phyloP scores from a whole-genome alignment of 2,888 invertebrate species.

The Conops quadrifasciatus region DNA sequence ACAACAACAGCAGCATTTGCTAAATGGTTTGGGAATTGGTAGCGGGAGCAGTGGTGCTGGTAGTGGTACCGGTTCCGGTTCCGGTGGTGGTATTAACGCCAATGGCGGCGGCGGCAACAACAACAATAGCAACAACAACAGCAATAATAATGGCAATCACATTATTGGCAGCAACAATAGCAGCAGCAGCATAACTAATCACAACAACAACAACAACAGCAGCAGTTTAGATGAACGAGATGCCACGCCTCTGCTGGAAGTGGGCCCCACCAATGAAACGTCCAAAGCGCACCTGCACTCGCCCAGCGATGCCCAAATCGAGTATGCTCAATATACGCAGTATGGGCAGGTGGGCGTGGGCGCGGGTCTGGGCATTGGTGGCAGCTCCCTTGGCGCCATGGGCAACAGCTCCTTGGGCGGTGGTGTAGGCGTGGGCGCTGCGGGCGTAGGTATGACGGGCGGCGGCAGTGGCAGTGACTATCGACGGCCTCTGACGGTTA shows the following conservation, averaged over 20 bases:
- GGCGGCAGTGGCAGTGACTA: conserved; percentile 58
- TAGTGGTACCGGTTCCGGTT: conserved; percentile 48
- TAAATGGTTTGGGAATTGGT: conserved; percentile 53
- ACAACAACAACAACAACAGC: conserved; percentile 53
- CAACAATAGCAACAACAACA: conserved; percentile 49
- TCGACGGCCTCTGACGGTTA: conserved; percentile 64
- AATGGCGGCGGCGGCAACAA: conserved; percentile 46
- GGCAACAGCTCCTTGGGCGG: conserved; percentile 39
- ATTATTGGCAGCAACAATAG: conserved; percentile 53
- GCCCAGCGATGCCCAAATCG: conserved; percentile 60
- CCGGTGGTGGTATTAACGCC: conserved; percentile 42
- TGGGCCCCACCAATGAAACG: conserved; percentile 48
- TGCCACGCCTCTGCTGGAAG: conserved; percentile 62
- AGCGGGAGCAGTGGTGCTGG: conserved; percentile 35
- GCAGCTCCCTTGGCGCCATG: conserved; percentile 41
- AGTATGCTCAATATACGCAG: conserved; percentile 61
- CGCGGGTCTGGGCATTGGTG: conserved; percentile 24
- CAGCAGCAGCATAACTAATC: conserved; percentile 41
- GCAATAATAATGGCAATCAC: conserved; percentile 49
- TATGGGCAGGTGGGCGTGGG: conserved; percentile 55
- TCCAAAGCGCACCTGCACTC: conserved; percentile 61
- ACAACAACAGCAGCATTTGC: conserved; percentile 54
- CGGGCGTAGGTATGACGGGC: conserved; percentile 31
- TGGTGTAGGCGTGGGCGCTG: conserved; percentile 39
- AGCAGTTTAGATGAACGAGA: conserved; percentile 61